Conservation (phyloP, 2,797 vertebrate species). For the Schizopygopsis malacanthus region DNA sequence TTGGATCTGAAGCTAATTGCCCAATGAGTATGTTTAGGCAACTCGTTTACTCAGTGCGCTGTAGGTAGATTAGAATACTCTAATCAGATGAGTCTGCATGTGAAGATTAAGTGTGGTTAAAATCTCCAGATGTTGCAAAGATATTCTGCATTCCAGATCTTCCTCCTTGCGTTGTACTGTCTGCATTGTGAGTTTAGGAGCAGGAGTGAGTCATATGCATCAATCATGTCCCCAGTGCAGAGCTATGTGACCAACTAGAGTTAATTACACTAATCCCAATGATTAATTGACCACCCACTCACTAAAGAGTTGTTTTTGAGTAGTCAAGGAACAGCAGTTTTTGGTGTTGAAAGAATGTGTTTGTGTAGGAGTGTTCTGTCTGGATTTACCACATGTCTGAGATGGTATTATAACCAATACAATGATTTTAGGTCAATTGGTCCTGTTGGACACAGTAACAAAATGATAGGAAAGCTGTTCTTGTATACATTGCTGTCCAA, state of each 20-base stretch:
- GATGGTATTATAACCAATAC: neutral
- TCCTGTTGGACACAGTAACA: neutral
- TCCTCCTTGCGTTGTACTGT: neutral
- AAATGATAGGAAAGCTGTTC: neutral
- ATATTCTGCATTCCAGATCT: slow-evolving; percentile 36
- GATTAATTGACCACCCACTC: slow-evolving; percentile 30
- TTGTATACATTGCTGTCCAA: neutral
- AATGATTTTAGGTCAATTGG: neutral
- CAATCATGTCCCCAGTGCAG: neutral
- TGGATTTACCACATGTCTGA: neutral
- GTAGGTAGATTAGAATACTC: slow-evolving; percentile 28
- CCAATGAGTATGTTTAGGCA: slow-evolving; percentile 20
- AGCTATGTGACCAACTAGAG: slow-evolving; percentile 5
- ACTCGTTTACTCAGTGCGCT: slow-evolving; percentile 13
- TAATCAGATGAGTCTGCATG: slow-evolving; percentile 8
- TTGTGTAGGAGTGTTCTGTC: neutral
- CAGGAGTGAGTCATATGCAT: slow-evolving; percentile 33
- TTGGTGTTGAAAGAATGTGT: neutral
- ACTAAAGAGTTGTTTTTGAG: neutral
- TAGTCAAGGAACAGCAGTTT: neutral
- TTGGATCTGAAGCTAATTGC: slow-evolving; percentile 26
- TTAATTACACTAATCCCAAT: slow-evolving; percentile 25
- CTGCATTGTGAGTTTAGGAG: slow-evolving; percentile 1
- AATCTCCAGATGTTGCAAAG: neutral
- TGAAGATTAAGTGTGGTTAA: slow-evolving; percentile 13